phyloP scores from a whole-genome alignment of 2,888 invertebrate species.

The Ormyrus rosae region DNA sequence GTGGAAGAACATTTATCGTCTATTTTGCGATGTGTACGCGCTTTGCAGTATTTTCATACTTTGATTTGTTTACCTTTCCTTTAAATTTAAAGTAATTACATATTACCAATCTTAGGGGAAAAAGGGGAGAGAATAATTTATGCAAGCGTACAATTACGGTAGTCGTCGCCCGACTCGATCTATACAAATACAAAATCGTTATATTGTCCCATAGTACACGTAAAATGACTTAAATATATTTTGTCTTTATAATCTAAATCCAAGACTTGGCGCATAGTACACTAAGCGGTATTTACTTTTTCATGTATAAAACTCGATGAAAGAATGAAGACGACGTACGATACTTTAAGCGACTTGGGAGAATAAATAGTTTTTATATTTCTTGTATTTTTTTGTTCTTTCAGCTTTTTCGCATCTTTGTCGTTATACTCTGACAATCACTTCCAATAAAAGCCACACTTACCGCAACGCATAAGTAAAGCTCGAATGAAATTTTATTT shows the following conservation, averaged over 20 bases:
- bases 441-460: constrained; percentile 37
- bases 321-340: constrained; percentile 53
- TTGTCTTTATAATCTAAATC: constrained; percentile 55
- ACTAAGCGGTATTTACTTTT: constrained; percentile 52
- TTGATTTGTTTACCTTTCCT: constrained; percentile 20
- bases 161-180: constrained; percentile 49
- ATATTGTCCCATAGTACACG: constrained; percentile 72
- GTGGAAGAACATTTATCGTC: constrained; percentile 51
- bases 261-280: constrained; percentile 52
- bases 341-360: constrained; percentile 54
- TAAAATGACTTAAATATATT: constrained; percentile 68
- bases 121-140: constrained; percentile 48
- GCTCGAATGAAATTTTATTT: constrained; percentile 31
- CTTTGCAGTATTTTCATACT: constrained; percentile 16
- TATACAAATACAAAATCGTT: constrained; percentile 74
- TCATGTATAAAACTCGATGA: constrained; percentile 49
- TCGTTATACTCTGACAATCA: constrained; percentile 34
- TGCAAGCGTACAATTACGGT: constrained; percentile 51
- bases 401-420: constrained; percentile 40
- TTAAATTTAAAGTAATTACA: constrained; percentile 36
- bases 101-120: constrained; percentile 30
- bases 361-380: constrained; percentile 51
- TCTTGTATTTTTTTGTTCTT: constrained; percentile 41
- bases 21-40: constrained; percentile 13
- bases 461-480: constrained; percentile 23